Evolutionary conservation across 2,888 invertebrate genomes (phyloP), one percentile per base, ranked within the genome.

Genomic region (Hybos culiciformis): DNA sequence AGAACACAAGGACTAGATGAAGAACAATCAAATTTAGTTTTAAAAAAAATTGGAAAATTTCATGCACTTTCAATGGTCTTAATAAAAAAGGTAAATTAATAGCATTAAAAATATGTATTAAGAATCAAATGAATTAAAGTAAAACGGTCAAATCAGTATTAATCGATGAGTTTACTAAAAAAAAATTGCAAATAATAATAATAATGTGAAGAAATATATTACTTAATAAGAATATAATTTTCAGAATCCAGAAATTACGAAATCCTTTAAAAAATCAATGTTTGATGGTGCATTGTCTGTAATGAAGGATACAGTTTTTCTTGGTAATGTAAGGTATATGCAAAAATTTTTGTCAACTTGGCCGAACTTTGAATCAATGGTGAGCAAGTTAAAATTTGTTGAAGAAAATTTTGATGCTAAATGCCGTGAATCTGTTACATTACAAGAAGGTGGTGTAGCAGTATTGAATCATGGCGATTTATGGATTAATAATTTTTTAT

Each of bases 21-120:
- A 52, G 60, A 63, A 12, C 75, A 75, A 53, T 67, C 67, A 45
- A 53, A 66, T 33, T 50, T 71, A 29, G 68, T 72, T 8, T 51
- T 75, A 2, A 60, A 60, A 43, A 71, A 71, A 54, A 54, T 75
- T 53, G 75, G 70, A 3, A 66, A 62, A 50, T 70, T 72, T 51
- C 75, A 75, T 54, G 75, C 73, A 9, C 65, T 68, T 14, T 74
- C 74, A 2, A 67, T 74, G 47, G 62, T 71, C 24, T 52, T 73
- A 44, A 63, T 62, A 38, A 66, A 72, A 51, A 70, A 70, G 64
- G 74, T 74, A 57, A 54, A 53, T 49, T 9, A 15, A 29, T 18
- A n/a, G 23, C 20, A 23, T 33, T 20, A n/a, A 26, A 5, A 26
- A 26, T 29, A 12, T 29, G 12, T 12, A n/a, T n/a, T n/a, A n/a